Conservation (phyloP, 2,888 invertebrate species). For the Lycia hirtaria region DNA sequence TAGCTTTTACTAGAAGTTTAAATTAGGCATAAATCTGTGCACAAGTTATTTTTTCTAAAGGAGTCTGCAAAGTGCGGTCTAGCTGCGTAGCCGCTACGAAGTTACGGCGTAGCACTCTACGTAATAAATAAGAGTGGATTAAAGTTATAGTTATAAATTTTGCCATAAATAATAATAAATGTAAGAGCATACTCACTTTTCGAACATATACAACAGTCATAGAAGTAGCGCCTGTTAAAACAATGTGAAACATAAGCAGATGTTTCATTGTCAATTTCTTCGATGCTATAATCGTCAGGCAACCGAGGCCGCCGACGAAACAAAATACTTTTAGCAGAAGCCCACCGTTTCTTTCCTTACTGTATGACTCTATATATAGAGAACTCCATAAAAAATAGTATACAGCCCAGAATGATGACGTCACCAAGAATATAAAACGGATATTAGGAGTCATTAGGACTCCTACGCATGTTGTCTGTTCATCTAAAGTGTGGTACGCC, state of each 20-base stretch:
- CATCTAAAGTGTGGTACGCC: constrained; percentile 72
- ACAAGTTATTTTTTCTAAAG: too few relatives aligned
- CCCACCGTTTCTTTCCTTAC: constrained; percentile 44
- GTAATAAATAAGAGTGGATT: not conserved
- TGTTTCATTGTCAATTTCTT: constrained; percentile 56
- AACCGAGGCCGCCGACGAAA: constrained; percentile 52
- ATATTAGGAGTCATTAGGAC: constrained; percentile 65
- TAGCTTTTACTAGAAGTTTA: too few relatives aligned
- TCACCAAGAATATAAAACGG: constrained; percentile 53
- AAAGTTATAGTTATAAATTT: too few relatives aligned
- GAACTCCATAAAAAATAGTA: constrained; percentile 66
- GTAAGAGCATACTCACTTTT: constrained; percentile 43
- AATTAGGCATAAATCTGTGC: too few relatives aligned
- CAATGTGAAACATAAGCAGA: constrained; percentile 58
- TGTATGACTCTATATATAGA: constrained; percentile 63
- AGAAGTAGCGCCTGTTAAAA: constrained; percentile 60
- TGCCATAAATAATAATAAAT: not conserved
- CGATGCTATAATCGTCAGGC: constrained; percentile 56
- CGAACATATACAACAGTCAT: constrained; percentile 46
- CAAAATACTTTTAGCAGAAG: constrained; percentile 54
- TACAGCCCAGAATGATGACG: constrained; percentile 60
- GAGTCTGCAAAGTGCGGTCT: too few relatives aligned
- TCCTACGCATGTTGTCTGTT: constrained; percentile 64
- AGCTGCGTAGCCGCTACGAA: not conserved
- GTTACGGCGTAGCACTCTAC: not conserved